Evolutionary conservation across 2,113 vertebrate species (phyloP).

Genomic region (Cnemophilus loriae): DNA sequence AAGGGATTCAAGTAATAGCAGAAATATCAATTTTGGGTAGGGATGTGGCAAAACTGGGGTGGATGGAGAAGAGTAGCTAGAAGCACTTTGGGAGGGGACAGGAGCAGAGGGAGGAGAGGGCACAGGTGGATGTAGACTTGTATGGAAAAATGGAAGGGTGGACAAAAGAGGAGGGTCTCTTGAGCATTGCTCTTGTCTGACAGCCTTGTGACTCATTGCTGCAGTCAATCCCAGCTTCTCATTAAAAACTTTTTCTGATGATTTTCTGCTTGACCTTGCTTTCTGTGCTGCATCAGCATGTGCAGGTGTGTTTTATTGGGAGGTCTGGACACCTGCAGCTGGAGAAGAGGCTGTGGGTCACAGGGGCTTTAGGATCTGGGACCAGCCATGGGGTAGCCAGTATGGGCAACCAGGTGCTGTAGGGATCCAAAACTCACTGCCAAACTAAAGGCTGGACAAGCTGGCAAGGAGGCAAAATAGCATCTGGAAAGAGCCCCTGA

Average conservation of each 20-base stretch:
- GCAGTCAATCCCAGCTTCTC: not conserved
- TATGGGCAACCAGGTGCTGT: not conserved
- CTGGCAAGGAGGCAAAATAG: not conserved
- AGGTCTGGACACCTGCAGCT: not conserved
- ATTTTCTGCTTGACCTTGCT: not conserved
- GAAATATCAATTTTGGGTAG: not conserved
- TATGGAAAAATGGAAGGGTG: not conserved
- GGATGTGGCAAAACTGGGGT: not conserved
- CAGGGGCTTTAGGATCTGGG: not conserved
- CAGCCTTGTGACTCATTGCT: not conserved
- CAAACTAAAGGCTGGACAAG: not conserved
- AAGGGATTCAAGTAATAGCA: not conserved
- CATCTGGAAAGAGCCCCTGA: not conserved
- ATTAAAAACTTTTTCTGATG: not conserved
- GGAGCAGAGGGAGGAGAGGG: not conserved
- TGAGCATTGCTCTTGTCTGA: not conserved
- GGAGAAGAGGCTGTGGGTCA: not conserved
- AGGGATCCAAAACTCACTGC: not conserved
- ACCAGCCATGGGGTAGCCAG: accelerated
- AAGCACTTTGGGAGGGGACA: not conserved
- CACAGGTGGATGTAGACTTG: not conserved
- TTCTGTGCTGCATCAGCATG: not conserved
- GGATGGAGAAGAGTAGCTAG: not conserved
- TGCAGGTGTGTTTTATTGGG: not conserved
- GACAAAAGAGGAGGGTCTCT: not conserved